Conservation (phyloP, 2,888 invertebrate species). For the Patella caerulea region DNA sequence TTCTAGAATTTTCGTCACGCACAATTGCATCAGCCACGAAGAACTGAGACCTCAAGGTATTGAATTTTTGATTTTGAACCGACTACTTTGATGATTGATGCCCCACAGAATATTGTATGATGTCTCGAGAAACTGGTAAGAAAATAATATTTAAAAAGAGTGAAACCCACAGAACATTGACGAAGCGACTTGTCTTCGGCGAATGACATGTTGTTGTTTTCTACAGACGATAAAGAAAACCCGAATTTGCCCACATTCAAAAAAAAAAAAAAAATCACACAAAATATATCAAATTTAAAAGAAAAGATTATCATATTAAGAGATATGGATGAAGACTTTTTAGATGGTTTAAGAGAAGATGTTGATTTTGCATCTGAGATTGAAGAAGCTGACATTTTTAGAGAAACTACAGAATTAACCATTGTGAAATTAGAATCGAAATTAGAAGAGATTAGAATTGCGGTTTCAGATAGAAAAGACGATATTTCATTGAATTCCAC, state of each 20-base stretch:
- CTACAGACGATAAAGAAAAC: neutral
- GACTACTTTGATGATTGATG: no score
- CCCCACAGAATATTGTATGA: neutral
- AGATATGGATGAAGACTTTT: neutral
- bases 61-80: no score
- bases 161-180: neutral
- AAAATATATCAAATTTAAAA: neutral
- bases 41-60: no score
- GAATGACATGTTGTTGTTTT: neutral
- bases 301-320: neutral
- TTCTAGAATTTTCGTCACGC: neutral
- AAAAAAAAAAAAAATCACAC: neutral
- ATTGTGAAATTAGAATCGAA: neutral
- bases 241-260: conserved; percentile 1
- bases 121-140: neutral
- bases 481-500: neutral
- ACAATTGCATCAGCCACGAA: no score
- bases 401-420: neutral
- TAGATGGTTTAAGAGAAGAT: neutral
- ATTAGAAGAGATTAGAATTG: neutral
- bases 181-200: neutral
- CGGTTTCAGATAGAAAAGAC: neutral
- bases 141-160: neutral
- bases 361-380: neutral
- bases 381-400: neutral